phyloP scores from a whole-genome alignment of 2,113 vertebrate genomes.

The Cryptotis parvus region DNA sequence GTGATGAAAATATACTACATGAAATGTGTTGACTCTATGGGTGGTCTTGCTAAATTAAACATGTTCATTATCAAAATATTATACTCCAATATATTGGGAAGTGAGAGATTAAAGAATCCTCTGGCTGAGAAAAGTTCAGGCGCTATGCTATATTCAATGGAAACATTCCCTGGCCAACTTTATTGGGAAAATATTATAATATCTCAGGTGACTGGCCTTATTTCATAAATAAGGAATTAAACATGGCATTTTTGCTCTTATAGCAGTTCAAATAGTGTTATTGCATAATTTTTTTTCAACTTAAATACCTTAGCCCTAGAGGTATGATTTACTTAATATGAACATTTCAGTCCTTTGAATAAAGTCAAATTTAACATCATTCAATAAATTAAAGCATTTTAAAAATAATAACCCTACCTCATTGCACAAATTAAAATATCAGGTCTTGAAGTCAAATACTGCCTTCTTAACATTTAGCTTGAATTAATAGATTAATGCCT shows the following conservation, averaged over 20 bases:
- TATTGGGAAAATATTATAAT: not conserved
- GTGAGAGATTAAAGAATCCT: not conserved
- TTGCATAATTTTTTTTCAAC: not conserved
- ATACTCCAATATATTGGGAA: not conserved
- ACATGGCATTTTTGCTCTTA: not conserved
- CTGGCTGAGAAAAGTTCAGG: not conserved
- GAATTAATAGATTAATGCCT: conserved; percentile 52
- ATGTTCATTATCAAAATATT: not conserved
- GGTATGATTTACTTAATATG: not conserved
- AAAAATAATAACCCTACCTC: not conserved
- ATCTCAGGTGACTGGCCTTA: not conserved
- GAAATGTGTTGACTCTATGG: too few relatives aligned
- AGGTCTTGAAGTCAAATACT: not conserved
- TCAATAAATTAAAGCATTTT: not conserved
- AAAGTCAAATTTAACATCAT: conserved; percentile 33
- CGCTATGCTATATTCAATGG: not conserved
- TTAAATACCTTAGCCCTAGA: not conserved
- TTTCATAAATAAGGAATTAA: not conserved
- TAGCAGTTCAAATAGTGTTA: not conserved
- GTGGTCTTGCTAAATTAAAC: not conserved
- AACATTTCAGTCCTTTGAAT: not conserved
- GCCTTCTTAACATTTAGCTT: not conserved
- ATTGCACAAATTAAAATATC: conserved; percentile 37
- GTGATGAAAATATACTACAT: not conserved
- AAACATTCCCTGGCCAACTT: not conserved